Base-by-base conservation (phyloP, 1,140 invertebrate species). In the Meloidogyne hapla region DNA sequence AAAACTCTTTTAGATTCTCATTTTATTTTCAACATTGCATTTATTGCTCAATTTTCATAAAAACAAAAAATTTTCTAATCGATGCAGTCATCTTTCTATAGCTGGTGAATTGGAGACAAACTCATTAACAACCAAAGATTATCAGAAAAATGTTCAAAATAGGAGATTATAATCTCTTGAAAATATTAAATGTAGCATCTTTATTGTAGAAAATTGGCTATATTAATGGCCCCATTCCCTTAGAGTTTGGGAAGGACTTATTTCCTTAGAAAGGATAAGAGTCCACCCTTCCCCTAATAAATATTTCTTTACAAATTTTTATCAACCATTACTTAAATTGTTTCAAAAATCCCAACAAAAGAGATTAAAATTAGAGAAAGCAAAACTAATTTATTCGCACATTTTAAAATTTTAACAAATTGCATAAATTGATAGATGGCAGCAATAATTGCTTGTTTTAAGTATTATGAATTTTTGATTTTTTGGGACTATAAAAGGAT, bases 1-100 rank as follows among this genome's bases (percentile, higher is more conserved):
- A n/a, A n/a, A n/a, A n/a, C n/a, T n/a, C n/a, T 69, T 21, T 48
- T n/a, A 70, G 68, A 45, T 70, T 42, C 6, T 73, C 9, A 38
- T 73, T 73, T 64, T 73, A 40, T 18, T 64, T 64, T 61, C 70
- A 12, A 63, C 70, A 1, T 13, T 73, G 21, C 70, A 45, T 73
- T 62, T 73, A 23, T 23, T 73, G 9, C 40, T n/a, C 38, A 13
- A 73, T 73, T 63, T 73, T 8, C 48, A 63, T 5, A 42, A 73
- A 69, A 74, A 40, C 12, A 67, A 69, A 18, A 70, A 33, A 33
- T 33, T 33, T n/a, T n/a, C n/a, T 33, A 33, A 21, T 42, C 5
- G 18, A 0, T 45, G 23, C 21, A 64, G 45, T 25, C 70, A 63
- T 28, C 28, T 8, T 13, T n/a, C 13, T 18, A 5, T 63, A 61